Evolutionary conservation across 2,797 vertebrate species (phyloP), one percentile per base, ranked within the genome.

Genomic region (Aeoliscus strigatus): DNA sequence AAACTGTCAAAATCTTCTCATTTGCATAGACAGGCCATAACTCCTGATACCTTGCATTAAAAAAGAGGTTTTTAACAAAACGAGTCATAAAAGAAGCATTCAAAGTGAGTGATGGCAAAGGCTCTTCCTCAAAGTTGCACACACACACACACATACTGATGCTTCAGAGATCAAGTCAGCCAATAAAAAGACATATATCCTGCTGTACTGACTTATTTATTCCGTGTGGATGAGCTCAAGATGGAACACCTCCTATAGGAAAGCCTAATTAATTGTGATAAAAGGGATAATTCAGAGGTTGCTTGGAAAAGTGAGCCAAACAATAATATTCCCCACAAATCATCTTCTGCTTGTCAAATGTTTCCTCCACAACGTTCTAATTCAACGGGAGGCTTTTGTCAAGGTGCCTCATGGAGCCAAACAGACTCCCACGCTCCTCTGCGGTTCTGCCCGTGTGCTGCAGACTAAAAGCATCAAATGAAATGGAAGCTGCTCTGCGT

Each of bases 61-160:
- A 90, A 88, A 88, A 83, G 77, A 79, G 75, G 81, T 87, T 90
- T 91, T 89, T 90, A 89, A 90, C 88, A 90, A 91, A 90, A 90
- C 86, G 82, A 87, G 85, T 86, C 83, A 86, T 90, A 89, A 90
- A 90, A 86, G 70, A 79, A 71, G 81, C 79, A 81, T 84, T 84
- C 70, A 70, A 77, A 78, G 75, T 90, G 88, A 90, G 66, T 89
- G 86, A 90, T 90, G 87, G 79, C 33, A 50, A 73, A 77, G 75
- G 81, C 79, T 87, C 83, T 67, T 84, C 73, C 50, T 70, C 83
- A 84, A 86, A 88, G 85, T 88, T 80, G 71, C 70, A 60, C 64
- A n/a, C n/a, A n/a, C 65, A 55, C 73, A 69, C 70, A 84, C 78
- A 79, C 73, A 75, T 80, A 81, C 86, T 86, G 87, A 88, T 86